These are phyloP conservation scores for Drosophila subquinaria DNA, from an alignment of 2,888 invertebrate species.

Conservation along the genomic window DNA sequence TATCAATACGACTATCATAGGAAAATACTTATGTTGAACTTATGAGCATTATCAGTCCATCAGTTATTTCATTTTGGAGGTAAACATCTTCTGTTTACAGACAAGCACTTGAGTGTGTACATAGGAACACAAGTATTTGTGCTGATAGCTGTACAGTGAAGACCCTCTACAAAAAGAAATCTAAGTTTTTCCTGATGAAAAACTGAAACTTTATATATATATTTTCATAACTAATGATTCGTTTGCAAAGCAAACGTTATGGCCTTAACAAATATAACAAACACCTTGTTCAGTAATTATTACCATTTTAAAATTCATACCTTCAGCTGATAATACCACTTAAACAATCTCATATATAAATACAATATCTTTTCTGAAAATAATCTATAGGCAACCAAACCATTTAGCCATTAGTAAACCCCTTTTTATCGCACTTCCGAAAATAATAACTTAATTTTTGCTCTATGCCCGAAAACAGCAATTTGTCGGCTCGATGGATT, in stretches of 20 bases:
- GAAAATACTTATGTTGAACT: not conserved
- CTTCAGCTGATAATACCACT: not conserved
- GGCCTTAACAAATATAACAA: not conserved
- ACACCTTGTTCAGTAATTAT: not conserved
- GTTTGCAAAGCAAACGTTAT: not conserved
- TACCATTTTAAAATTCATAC: not conserved
- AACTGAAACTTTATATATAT: not conserved
- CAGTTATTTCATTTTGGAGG: constrained; percentile 26
- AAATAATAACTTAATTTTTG: constrained; percentile 40
- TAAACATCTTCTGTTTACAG: constrained; percentile 31
- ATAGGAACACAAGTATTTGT: not conserved
- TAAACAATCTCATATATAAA: not conserved
- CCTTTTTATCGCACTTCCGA: constrained; percentile 23
- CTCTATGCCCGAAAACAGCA: constrained; percentile 9
- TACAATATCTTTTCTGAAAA: not conserved
- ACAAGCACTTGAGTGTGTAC: constrained; percentile 26
- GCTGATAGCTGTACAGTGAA: constrained; percentile 14
- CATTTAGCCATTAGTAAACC: not conserved
- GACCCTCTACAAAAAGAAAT: not conserved
- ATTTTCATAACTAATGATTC: not conserved
- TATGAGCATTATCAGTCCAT: constrained; percentile 16
- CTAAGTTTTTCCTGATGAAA: too few species aligned
- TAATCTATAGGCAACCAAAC: not conserved
- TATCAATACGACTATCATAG: constrained; percentile 26
- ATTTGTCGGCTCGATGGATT: constrained; percentile 38